Evolutionary conservation across 1,140 invertebrate genomes (phyloP), one percentile per base, ranked within the genome.

Genomic region (Drosophila bocki): DNA sequence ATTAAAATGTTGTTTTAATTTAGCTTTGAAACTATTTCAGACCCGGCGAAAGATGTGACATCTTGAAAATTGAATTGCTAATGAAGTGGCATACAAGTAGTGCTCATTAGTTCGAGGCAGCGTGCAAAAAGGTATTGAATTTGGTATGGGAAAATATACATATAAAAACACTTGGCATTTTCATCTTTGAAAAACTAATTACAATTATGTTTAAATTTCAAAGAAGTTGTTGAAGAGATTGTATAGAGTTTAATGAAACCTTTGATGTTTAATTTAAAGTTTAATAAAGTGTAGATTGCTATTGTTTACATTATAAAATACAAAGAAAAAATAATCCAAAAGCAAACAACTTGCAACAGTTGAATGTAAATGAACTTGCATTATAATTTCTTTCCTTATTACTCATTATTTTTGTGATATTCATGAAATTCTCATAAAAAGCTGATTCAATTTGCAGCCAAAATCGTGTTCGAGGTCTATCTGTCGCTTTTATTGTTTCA

Each of bases 1-100:
- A 62, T 78, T 78, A 68, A 70, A 54, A 59, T 71, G 75, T 62
- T 69, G 60, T 78, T 70, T 78, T 58, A 70, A 60, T 71, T 61
- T 78, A 37, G 50, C 64, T 78, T 54, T 60, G 53, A 51, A 74
- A 59, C 53, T 50, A 59, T 71, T 72, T 37, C 44, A 50, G 53
- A 35, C 11, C 3, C 19, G n/a, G n/a, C 39, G 13, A 68, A 32
- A 37, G 67, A 70, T 68, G 39, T 68, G 63, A 69, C 67, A 68
- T 54, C 67, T 68, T 45, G 63, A 35, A 45, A 54, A 70, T 70
- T 68, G 39, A 47, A 70, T 67, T 67, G 64, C 42, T 67, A 67
- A 54, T 68, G 62, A 56, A 70, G 67, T 67, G 67, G n/a, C 33
- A 22, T 13, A 15, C 59, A 63, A 35, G 37, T 15, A 32, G 37